These are phyloP conservation scores for Collichthys lucidus DNA, from an alignment of 2,113 vertebrate genomes.

Conservation along the genomic window DNA sequence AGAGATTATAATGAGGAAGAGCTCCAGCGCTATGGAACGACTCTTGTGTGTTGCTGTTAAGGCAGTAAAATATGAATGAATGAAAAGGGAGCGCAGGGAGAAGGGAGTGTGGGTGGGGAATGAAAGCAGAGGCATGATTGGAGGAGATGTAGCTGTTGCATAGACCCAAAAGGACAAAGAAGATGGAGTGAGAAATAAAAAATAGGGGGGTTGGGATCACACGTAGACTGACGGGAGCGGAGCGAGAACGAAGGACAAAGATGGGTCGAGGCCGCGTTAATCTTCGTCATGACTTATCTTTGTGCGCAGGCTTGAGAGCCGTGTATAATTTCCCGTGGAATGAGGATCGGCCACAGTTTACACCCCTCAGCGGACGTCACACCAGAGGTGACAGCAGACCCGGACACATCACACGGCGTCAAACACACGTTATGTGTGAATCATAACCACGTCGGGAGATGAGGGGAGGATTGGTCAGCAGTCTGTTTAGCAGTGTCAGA, in stretches of 20 bases:
- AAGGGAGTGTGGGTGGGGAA: constrained; percentile 64
- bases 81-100: constrained; percentile 44
- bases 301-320: constrained; percentile 6
- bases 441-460: constrained; percentile 30
- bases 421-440: constrained; percentile 28
- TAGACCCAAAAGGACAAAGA: constrained; percentile 60
- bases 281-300: constrained; percentile 48
- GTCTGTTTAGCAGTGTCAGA: constrained; percentile 40
- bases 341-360: constrained; percentile 14
- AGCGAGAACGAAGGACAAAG: constrained; percentile 34
- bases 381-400: neutral
- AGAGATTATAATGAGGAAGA: constrained; percentile 48
- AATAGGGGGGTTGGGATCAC: constrained; percentile 17
- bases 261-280: constrained; percentile 45
- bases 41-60: constrained; percentile 25
- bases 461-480: constrained; percentile 48
- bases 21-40: constrained; percentile 34
- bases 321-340: constrained; percentile 26
- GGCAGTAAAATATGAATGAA: constrained; percentile 80
- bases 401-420: neutral
- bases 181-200: constrained; percentile 34
- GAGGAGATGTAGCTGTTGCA: constrained; percentile 57
- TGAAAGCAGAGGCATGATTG: constrained; percentile 57
- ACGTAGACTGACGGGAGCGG: constrained; percentile 19
- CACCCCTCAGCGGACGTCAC: constrained; percentile 18